These are phyloP conservation scores for Apamea anceps DNA, from an alignment of 2,888 invertebrate genomes.

Conservation along the genomic window DNA sequence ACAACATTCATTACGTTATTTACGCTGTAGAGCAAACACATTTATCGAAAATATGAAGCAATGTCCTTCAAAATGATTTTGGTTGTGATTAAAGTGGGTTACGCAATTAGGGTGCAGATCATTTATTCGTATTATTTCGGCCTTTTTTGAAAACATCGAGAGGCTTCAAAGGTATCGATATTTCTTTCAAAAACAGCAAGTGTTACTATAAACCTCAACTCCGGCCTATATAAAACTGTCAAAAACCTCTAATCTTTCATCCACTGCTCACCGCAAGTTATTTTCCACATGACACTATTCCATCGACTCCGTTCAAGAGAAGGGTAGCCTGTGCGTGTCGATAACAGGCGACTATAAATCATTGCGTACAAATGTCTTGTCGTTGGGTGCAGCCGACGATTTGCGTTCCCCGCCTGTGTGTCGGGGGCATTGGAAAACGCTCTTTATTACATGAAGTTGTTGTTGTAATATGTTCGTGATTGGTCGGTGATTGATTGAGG, in stretches of 20 bases:
- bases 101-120: not conserved
- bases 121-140: not conserved
- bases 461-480: constrained; percentile 54
- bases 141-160: not conserved
- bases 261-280: constrained; percentile 32
- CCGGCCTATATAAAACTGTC: constrained; percentile 6
- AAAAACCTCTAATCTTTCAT: constrained; percentile 1
- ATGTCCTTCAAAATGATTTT: not conserved
- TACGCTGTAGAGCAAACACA: not conserved
- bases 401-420: constrained; percentile 79
- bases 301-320: constrained; percentile 72
- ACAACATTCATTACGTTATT: not conserved
- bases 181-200: not conserved
- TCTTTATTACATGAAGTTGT: constrained; percentile 53
- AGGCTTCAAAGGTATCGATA: not conserved
- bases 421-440: constrained; percentile 52
- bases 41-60: not conserved
- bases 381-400: constrained; percentile 84
- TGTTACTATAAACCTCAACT: constrained; percentile 1
- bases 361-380: constrained; percentile 87
- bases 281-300: constrained; percentile 53
- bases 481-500: constrained; percentile 50
- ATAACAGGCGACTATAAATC: constrained; percentile 89
- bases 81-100: not conserved
- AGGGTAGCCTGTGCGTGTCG: constrained; percentile 88